Evolutionary conservation across 2,888 invertebrate genomes (phyloP).

Genomic region (Entomobrya multifasciata): DNA sequence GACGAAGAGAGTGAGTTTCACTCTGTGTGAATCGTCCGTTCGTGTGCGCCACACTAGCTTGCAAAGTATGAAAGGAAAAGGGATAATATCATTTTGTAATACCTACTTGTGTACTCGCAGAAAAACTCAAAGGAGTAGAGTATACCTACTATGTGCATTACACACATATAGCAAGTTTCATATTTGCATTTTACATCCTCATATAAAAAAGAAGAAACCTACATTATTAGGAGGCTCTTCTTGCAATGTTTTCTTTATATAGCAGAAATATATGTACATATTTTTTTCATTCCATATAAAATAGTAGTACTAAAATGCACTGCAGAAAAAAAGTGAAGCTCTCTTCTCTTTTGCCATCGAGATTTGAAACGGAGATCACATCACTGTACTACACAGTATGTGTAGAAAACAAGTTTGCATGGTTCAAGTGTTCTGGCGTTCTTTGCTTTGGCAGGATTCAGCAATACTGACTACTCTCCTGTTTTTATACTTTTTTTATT

Average conservation of each 20-base stretch:
- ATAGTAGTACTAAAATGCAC: not conserved
- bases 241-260: not conserved
- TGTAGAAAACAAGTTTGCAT: not conserved
- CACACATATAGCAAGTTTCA: conserved; percentile 33
- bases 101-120: conserved; percentile 46
- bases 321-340: conserved; percentile 24
- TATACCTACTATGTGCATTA: conserved; percentile 1
- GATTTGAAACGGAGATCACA: not conserved
- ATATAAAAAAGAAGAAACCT: too few species aligned
- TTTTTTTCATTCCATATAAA: not conserved
- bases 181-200: conserved; percentile 35
- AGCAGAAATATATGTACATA: conserved; percentile 2
- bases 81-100: conserved; percentile 40
- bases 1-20: too few species aligned
- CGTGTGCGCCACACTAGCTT: conserved; percentile 51
- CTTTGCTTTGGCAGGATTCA: too few species aligned
- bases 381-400: too few species aligned
- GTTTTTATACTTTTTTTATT: conserved; percentile 20
- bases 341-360: not conserved
- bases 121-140: too few species aligned
- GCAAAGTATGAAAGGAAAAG: conserved; percentile 41
- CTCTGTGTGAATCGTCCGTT: conserved; percentile 30
- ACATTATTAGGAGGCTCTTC: too few species aligned
- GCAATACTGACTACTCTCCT: conserved; percentile 2
- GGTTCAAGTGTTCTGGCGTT: not conserved